A percentile compares a stretch with the other conserved stretches of the same genome.
Conservation (phyloP, 2,888 invertebrate species). For the Halictus ligatus region DNA sequence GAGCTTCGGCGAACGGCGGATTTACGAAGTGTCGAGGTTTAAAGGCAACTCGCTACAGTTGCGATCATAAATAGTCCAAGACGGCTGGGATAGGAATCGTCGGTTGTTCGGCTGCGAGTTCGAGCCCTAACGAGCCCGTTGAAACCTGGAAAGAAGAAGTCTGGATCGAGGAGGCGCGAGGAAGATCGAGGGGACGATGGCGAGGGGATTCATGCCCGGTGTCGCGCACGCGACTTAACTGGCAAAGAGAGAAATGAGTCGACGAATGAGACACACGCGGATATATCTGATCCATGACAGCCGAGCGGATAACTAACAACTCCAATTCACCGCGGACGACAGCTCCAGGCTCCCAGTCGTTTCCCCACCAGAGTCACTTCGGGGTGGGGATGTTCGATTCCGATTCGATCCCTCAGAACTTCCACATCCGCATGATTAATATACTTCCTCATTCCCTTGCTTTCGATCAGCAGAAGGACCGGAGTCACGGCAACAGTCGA, state of each 20-base stretch:
- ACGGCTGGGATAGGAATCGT: slow-evolving; percentile 49
- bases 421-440: not conserved
- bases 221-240: slow-evolving; percentile 47
- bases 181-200: not conserved
- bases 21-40: slow-evolving; percentile 49
- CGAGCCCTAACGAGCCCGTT: slow-evolving; percentile 42
- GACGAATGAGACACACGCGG: slow-evolving; percentile 32
- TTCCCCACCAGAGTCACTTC: not conserved
- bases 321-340: slow-evolving; percentile 44
- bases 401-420: not conserved
- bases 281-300: slow-evolving; percentile 46
- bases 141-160: slow-evolving; percentile 39
- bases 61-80: slow-evolving; percentile 46
- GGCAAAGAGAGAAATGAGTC: slow-evolving; percentile 42
- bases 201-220: slow-evolving; percentile 33
- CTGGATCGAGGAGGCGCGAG: slow-evolving; percentile 16
- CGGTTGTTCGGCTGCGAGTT: slow-evolving; percentile 18
- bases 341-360: slow-evolving; percentile 5
- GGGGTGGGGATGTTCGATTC: not conserved
- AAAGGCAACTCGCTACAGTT: slow-evolving; percentile 29
- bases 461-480: not conserved
- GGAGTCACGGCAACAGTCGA: not conserved
- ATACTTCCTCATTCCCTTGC: not conserved
- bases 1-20: slow-evolving; percentile 29
- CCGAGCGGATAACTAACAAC: slow-evolving; percentile 49